phyloP scores from a whole-genome alignment of 37 sponge, comb jelly and placozoan species.

The Mnemiopsis leidyi region DNA sequence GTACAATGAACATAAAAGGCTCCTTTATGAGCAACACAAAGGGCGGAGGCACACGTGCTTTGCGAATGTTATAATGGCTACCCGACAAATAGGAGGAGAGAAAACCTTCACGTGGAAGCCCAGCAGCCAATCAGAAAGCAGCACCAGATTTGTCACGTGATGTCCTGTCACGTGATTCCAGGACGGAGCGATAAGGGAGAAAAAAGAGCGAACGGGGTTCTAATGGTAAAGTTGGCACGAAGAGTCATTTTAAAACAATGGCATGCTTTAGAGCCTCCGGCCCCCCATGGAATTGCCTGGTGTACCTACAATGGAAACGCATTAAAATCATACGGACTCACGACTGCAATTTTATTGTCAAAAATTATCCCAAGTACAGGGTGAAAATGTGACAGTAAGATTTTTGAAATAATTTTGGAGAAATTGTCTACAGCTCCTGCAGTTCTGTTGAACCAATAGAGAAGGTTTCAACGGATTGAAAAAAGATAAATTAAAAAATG shows the following conservation, averaged over 20 bases:
- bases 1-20: conserved; percentile 59
- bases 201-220: neutral
- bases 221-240: neutral
- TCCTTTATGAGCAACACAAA: conserved; percentile 25
- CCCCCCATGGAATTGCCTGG: too few species aligned
- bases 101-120: neutral
- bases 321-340: too few species aligned
- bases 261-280: neutral
- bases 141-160: conserved; percentile 47
- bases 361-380: too few species aligned
- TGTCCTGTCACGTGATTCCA: neutral
- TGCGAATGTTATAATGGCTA: conserved; percentile 28
- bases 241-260: neutral
- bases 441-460: too few species aligned
- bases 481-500: too few species aligned
- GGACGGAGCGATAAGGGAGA: conserved; percentile 28
- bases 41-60: conserved; percentile 45
- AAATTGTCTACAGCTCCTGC: too few species aligned
- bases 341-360: too few species aligned
- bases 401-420: too few species aligned
- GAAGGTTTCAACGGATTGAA: too few species aligned
- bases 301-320: too few species aligned
- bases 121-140: neutral
- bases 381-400: too few species aligned
- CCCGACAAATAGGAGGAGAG: neutral